These are phyloP conservation scores for Euwallacea similis DNA, from an alignment of 1,140 invertebrate genomes.

Conservation along the genomic window DNA sequence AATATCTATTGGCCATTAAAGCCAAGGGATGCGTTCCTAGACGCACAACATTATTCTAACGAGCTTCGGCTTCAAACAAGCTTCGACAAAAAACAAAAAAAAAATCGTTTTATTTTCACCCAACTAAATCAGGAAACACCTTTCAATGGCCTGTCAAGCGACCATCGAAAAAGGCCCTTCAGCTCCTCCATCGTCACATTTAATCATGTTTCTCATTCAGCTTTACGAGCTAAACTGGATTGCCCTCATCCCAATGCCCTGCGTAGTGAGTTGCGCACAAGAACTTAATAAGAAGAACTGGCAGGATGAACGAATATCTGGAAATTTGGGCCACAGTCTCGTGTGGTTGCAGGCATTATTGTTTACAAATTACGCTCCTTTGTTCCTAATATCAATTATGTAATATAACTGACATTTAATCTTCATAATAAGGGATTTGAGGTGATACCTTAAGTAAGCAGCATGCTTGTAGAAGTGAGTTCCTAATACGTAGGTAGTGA, in stretches of 20 bases:
- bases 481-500: background rate
- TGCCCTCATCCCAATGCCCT: background rate
- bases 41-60: too few species aligned
- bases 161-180: background rate
- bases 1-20: too few species aligned
- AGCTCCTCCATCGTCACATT: background rate
- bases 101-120: too few species aligned
- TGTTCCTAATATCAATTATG: background rate
- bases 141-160: background rate
- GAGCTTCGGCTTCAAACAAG: too few species aligned
- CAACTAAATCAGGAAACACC: background rate
- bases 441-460: background rate
- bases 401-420: background rate
- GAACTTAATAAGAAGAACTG: too few species aligned
- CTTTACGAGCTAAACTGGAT: background rate
- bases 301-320: background rate
- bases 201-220: constrained; percentile 1
- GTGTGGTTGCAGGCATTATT: background rate
- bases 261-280: background rate
- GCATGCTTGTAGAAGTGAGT: background rate
- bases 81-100: too few species aligned
- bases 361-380: background rate
- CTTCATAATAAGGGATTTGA: background rate
- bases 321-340: background rate
- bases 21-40: too few species aligned